phyloP scores from a whole-genome alignment of 2,113 vertebrate species.

The Heptranchias perlo region DNA sequence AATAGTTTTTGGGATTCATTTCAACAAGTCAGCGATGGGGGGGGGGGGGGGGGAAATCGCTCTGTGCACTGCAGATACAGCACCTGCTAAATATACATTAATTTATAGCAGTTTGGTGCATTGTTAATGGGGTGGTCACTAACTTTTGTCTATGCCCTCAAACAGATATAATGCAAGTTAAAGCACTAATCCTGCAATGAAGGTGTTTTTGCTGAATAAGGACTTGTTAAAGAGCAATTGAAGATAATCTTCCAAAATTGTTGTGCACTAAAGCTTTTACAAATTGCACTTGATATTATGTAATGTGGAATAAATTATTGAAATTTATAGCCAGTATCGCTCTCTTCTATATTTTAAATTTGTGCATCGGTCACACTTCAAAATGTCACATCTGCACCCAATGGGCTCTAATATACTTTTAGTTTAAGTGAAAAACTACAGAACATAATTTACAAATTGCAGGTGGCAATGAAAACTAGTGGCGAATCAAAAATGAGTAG shows the following conservation, averaged over 20 bases:
- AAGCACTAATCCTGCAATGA: background rate
- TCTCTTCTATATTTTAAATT: background rate
- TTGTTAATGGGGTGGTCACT: background rate
- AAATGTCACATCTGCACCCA: too few relatives aligned
- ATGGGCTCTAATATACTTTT: too few relatives aligned
- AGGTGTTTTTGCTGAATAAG: background rate
- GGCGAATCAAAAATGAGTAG: too few relatives aligned
- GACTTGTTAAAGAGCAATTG: background rate
- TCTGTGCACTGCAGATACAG: too few relatives aligned
- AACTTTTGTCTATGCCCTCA: background rate
- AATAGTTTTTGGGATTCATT: background rate
- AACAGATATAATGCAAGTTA: background rate
- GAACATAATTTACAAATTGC: background rate
- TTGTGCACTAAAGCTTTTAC: background rate
- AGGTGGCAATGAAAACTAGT: background rate
- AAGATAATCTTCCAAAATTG: background rate
- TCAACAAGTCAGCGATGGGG: too few relatives aligned
- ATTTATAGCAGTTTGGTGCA: background rate
- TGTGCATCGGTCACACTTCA: background rate
- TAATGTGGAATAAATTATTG: background rate
- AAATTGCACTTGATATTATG: background rate
- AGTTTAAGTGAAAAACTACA: background rate
- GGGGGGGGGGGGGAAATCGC: too few relatives aligned
- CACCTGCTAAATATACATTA: background rate
- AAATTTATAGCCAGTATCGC: background rate